Base-by-base conservation (phyloP, 2,888 invertebrate species). In the Polia nebulosa region DNA sequence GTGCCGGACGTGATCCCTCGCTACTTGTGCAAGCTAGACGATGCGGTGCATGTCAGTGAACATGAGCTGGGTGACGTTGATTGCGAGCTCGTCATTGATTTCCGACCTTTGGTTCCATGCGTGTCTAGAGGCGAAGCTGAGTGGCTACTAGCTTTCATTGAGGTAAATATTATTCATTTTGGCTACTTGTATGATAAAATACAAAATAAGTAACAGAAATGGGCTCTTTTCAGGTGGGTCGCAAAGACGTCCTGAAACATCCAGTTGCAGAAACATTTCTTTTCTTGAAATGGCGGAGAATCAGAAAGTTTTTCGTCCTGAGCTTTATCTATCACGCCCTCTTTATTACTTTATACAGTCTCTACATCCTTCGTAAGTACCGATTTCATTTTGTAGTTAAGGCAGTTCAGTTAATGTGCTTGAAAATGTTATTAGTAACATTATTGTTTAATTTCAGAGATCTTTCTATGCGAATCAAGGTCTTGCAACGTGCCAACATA, bases 21-120 rank as follows among this genome's bases (percentile, higher is more conserved):
- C 60, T 96, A 97, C 62, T 91, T 97, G 59, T 93, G 96, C 55
- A 97, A 97, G 87, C 96, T 98, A 52, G 98, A 98, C 83, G 96
- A 97, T 44, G 97, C 98, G 0, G 97, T 98, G 17, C 97, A 97
- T 80, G 96, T 98, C 9, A 97, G 97, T 84, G 98, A 98, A 85
- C 98, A 98, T 84, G 98, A 98, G 88, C 95, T 98, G 29, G 98
- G 98, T 0, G 98, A 98, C 83, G 97, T 98, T 0, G 98, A 98
- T 87, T 98, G 98, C 84, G 98, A 98, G 89, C 96, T 98, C 3
- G 97, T 95, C 78, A 85, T 96, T 80, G 89, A 96, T 91, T 96
- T 97, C 90, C 89, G 96, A 86, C 91, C 97, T 61, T 90, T 97
- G 79, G 96, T 98, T 77, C 97, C 97, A 59, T 92, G 96, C 77